Conservation (phyloP, 2,888 invertebrate genomes). For the Andrena trimmerana region DNA sequence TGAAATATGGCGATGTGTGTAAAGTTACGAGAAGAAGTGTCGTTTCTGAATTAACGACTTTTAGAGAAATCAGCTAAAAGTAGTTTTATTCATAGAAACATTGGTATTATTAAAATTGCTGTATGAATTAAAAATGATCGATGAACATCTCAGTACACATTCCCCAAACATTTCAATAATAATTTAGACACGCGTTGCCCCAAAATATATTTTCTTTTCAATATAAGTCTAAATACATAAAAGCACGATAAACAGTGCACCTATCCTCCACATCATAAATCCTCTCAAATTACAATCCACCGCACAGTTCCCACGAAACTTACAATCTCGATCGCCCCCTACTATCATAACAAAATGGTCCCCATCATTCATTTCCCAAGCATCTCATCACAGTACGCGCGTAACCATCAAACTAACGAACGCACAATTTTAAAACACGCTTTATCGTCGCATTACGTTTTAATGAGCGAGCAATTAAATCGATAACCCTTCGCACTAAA, state of each 20-base stretch:
- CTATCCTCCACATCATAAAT: not conserved
- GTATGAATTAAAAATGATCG: no score
- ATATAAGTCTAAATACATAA: not conserved
- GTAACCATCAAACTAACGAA: constrained; percentile 39
- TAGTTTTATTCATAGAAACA: no score
- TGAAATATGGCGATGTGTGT: no score
- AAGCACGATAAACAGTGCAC: not conserved
- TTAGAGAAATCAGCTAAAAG: no score
- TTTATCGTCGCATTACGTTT: constrained; percentile 38
- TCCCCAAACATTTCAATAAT: no score
- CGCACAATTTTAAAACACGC: constrained; percentile 26
- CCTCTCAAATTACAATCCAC: not conserved
- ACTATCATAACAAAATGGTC: constrained; percentile 7
- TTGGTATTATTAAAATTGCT: no score
- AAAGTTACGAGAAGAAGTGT: no score
- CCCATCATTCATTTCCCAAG: constrained; percentile 12
- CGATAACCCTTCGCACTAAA: constrained; percentile 15
- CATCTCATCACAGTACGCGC: not conserved
- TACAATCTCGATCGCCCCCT: constrained; percentile 18
- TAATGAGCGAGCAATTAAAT: constrained; percentile 49
- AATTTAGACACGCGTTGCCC: no score
- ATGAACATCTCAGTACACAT: no score
- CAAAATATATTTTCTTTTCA: no score
- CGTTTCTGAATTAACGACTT: no score
- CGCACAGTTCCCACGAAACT: constrained; percentile 26